Conservation (phyloP, 2,888 invertebrate species). For the Parelbella ahira region DNA sequence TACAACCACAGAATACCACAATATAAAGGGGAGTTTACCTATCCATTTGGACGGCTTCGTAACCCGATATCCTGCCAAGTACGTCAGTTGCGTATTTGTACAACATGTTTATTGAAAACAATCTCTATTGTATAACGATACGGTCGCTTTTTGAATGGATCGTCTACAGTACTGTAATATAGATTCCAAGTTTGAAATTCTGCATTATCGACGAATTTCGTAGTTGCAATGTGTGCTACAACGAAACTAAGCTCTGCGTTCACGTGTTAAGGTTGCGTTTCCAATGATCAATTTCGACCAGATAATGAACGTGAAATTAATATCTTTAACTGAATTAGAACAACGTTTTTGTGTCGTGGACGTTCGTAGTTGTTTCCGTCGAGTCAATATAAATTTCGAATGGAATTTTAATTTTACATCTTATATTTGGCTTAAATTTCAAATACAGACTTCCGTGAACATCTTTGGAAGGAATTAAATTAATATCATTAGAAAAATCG, state of each 20-base stretch:
- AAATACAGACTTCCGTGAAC: too few species aligned
- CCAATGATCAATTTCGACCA: neutral
- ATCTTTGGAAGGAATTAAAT: too few species aligned
- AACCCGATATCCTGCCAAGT: constrained; percentile 45
- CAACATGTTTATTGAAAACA: neutral
- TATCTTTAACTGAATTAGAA: constrained; percentile 19
- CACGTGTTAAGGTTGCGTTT: constrained; percentile 6
- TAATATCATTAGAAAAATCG: too few species aligned
- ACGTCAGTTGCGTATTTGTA: constrained; percentile 19
- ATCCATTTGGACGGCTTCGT: constrained; percentile 64
- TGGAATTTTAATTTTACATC: too few species aligned
- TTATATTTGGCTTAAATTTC: too few species aligned
- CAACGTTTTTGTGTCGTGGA: constrained; percentile 7
- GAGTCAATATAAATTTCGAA: too few species aligned
- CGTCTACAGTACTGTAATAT: constrained; percentile 5
- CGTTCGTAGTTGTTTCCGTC: constrained; percentile 3
- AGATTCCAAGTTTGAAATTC: constrained; percentile 23
- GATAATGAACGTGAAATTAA: constrained; percentile 23
- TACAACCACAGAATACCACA: constrained; percentile 21
- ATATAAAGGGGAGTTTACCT: constrained; percentile 43
- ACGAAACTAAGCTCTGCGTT: neutral
- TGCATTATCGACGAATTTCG: constrained; percentile 23
- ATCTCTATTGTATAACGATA: constrained; percentile 2
- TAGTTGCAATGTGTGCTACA: constrained; percentile 10
- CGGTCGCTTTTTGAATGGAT: neutral